Evolutionary conservation across 2,888 invertebrate species (phyloP).

Genomic region (Serrognathus titanus): DNA sequence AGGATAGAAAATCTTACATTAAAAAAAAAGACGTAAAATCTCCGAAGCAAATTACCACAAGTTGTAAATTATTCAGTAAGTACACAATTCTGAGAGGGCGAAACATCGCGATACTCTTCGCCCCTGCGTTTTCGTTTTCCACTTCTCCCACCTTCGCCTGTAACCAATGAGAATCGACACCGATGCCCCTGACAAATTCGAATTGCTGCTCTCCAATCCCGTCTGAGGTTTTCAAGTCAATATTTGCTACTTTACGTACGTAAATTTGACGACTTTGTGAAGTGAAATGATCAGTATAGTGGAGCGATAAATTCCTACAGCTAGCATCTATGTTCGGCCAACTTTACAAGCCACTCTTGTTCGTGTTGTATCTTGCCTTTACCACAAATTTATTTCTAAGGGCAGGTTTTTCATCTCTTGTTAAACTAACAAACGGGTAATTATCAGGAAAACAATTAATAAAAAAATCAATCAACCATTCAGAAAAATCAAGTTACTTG

Average conservation of each 20-base stretch:
- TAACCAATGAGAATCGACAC: conserved; percentile 29
- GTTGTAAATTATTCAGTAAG: conserved; percentile 36
- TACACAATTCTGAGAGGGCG: conserved; percentile 27
- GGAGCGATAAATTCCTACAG: conserved; percentile 42
- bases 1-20: no score
- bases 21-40: conserved; percentile 6
- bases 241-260: conserved; percentile 48
- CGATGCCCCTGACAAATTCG: conserved; percentile 36
- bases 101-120: conserved; percentile 14
- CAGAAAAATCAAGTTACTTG: no score
- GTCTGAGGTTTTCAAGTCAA: conserved; percentile 49
- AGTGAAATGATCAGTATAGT: conserved; percentile 43
- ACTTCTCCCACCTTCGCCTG: conserved; percentile 26
- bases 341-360: conserved; percentile 33
- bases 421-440: no score
- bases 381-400: no score
- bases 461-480: no score
- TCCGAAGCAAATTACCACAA: conserved; percentile 28
- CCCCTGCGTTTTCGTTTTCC: conserved; percentile 25
- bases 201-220: conserved; percentile 46
- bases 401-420: no score
- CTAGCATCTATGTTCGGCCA: conserved; percentile 34
- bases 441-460: no score
- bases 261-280: conserved; percentile 43
- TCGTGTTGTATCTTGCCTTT: no score